Evolutionary conservation across 2,113 vertebrate species (phyloP).

Genomic region (Camelus bactrianus): DNA sequence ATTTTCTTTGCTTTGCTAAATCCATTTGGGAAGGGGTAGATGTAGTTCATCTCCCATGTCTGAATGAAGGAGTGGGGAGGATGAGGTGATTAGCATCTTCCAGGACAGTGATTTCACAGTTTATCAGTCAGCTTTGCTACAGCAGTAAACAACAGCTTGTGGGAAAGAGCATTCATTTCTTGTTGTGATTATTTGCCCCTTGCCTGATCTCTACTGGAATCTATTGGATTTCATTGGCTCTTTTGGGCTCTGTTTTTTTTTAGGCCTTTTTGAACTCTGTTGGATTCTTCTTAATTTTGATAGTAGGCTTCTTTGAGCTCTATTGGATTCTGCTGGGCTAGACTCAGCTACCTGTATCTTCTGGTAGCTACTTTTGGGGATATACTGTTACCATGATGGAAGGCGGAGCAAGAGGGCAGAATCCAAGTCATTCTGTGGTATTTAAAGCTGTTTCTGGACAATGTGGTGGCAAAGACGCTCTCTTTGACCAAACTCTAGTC

Average conservation of each 20-base stretch:
- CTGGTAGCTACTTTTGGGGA: background rate
- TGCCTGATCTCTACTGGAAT: background rate
- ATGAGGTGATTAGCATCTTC: background rate
- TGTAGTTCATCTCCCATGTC: background rate
- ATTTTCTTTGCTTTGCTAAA: background rate
- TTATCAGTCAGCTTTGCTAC: background rate
- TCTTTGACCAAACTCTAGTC: background rate
- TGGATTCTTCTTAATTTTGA: background rate
- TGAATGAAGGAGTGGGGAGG: background rate
- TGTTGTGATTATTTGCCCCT: background rate
- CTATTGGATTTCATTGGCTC: background rate
- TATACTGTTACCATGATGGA: background rate
- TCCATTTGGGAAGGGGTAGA: background rate
- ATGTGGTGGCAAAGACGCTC: background rate
- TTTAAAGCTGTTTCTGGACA: background rate
- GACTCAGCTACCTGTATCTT: background rate
- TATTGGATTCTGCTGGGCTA: background rate
- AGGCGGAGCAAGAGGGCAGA: background rate
- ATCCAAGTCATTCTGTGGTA: background rate
- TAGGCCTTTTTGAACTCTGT: background rate
- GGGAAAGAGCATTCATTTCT: background rate
- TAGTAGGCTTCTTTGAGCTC: background rate
- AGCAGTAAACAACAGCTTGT: background rate
- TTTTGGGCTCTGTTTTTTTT: background rate
- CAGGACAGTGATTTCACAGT: background rate